Conservation (phyloP, 2,797 vertebrate genomes). For the Muscicapa striata region DNA sequence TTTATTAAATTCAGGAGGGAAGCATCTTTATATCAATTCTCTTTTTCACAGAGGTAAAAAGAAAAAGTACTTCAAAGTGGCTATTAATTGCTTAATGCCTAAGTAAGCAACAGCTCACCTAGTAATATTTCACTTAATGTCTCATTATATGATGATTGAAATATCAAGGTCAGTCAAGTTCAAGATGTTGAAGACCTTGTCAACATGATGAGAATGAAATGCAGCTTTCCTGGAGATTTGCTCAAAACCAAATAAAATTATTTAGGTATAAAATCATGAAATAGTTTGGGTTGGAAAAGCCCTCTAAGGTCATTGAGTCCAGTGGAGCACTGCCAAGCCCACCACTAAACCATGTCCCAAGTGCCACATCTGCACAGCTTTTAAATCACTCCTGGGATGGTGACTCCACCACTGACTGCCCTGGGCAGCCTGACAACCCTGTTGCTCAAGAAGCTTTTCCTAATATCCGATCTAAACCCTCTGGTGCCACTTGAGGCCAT, state of each 20-base stretch:
- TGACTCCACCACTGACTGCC: neutral
- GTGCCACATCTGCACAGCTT: neutral
- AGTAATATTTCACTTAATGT: neutral
- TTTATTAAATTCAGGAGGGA: neutral
- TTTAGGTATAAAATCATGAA: neutral
- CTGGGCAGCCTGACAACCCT: neutral
- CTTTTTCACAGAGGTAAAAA: neutral
- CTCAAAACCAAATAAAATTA: neutral
- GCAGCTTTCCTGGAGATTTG: neutral
- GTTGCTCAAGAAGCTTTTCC: neutral
- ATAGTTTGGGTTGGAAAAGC: neutral
- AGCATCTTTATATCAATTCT: neutral
- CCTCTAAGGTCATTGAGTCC: neutral
- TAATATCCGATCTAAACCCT: neutral
- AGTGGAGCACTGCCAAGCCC: neutral
- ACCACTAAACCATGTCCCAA: neutral
- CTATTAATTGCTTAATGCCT: neutral
- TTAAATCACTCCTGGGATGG: neutral
- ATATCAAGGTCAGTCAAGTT: neutral
- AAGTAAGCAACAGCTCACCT: neutral
- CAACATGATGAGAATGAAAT: neutral
- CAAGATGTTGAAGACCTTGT: neutral
- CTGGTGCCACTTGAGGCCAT: neutral
- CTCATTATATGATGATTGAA: neutral
- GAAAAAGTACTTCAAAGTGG: neutral